Base-by-base conservation (phyloP, 2,888 invertebrate species). In the Cordylochernes scorpioides region DNA sequence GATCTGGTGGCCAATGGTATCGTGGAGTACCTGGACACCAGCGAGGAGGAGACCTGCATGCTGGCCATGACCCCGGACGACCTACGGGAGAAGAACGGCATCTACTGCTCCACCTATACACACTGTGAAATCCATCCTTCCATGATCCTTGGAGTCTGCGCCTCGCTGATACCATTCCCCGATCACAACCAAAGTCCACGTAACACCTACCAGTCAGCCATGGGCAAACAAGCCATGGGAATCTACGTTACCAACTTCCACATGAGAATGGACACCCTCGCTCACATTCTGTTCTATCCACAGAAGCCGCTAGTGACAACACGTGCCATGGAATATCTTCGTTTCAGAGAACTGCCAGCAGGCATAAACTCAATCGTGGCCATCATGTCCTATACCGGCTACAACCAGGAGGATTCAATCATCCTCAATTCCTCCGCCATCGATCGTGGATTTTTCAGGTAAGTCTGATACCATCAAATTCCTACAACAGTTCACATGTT, bases 141-240 rank as follows among this genome's bases (percentile, higher is more conserved):
- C 27, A 99, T 99, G 97, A 97, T 99, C 48, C 61, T 91, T 35
- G 99, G 97, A 25, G 97, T 99, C 7, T 99, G 97, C 58, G 97
- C 99, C n/a, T 94, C 91, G 6, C 97, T 99, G 60, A 99, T 99
- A 55, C 97, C 97, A 27, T 99, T 97, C 56, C 97, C 97, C 40
- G 97, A 99, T 84, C 97, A 99, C 60, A 99, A 99, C 54, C 97
- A 97, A 53, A 86, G 86, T 53, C 94, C 97, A 36, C 78, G 97
- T 60, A 99, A 99, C 53, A 99, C 97, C 29, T 99, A 99, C 58
- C 97, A 94, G 52, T 84, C 86, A 62, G 97, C 97, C 75, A 99
- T 99, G 97, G 97, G 97, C 60, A 99, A 99, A 62, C 97, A 97
- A 67, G 88, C 88, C 48, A 91, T 91, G 88, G 97, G 97, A 34